Evolutionary conservation across 2,888 invertebrate species (phyloP).

Genomic region (Microctonus aethiopoides): DNA sequence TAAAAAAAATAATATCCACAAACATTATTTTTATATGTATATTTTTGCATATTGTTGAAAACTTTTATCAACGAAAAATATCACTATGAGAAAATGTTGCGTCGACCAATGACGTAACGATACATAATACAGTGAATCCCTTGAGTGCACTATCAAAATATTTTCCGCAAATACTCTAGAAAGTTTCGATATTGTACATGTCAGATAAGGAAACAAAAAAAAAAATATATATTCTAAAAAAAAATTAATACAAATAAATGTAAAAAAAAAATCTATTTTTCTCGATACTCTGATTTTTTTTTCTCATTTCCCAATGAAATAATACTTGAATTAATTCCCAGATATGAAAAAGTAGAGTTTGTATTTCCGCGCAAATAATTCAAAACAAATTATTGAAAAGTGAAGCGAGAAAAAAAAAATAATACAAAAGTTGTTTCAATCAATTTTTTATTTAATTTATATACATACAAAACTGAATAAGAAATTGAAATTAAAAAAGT

Average conservation of each 20-base stretch:
- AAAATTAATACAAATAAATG: background rate
- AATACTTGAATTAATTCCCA: too few relatives aligned
- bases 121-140: background rate
- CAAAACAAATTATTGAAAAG: background rate
- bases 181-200: constrained; percentile 6
- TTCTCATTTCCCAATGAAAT: background rate
- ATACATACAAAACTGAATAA: too few relatives aligned
- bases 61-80: background rate
- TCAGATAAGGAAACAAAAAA: background rate
- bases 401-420: background rate
- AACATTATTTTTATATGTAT: too few relatives aligned
- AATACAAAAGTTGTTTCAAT: too few relatives aligned
- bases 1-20: too few relatives aligned
- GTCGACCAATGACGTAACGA: background rate
- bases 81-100: background rate
- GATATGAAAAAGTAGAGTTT: too few relatives aligned
- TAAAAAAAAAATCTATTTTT: background rate
- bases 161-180: constrained; percentile 8
- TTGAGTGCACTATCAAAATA: constrained; percentile 1
- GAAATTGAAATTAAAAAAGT: too few relatives aligned
- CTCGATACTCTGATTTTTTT: background rate
- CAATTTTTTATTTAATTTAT: too few relatives aligned
- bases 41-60: background rate
- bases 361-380: background rate
- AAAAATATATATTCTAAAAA: background rate